Base-by-base conservation (phyloP, 2,113 vertebrate species). In the Cisticola juncidis region DNA sequence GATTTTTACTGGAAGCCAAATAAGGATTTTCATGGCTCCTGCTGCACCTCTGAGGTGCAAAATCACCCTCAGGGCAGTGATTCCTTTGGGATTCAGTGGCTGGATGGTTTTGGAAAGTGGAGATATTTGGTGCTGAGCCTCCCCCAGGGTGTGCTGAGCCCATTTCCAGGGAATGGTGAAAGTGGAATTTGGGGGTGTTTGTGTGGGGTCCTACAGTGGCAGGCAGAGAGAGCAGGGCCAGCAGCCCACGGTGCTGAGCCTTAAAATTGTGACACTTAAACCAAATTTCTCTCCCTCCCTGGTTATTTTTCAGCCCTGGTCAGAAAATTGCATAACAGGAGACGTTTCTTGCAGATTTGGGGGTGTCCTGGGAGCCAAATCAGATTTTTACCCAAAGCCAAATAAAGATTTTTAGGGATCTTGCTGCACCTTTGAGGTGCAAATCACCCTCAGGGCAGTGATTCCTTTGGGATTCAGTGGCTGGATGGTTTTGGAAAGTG, bases 191-290 rank as follows among this genome's bases (percentile, higher is more conserved):
- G 21, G 1, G 56, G 9, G 45, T 29, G 58, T 11, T 28, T 3
- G 38, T 8, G 61, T 74, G 65, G 9, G 73, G 5, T 66, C 42
- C 51, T 60, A 0, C 2, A 14, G 44, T 0, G 7, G 12, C 42
- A 83, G 74, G 29, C 54, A 36, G 58, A 0, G 28, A 65, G 57
- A 22, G 58, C 0, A 9, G 35, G 45, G 36, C n/a, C 40, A 18
- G 31, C 61, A 88, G 35, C 79, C 79, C 58, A 26, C 17, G 5
- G 44, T 1, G 12, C 0, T 7, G 6, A 81, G 53, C 35, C 35
- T 40, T 18, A 33, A 31, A 28, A 65, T 77, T 65, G 65, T 38
- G 38, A 38, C 38, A 38, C 38, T 38, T 38, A 38, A 38, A 28
- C 74, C 23, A 3, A 17, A 23, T 2, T 2, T 12, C 9, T 60